A percentile compares a stretch with the other conserved stretches of the same genome.
Evolutionary conservation across 1,140 invertebrate species (phyloP).

Genomic region (Cydia strobilella): DNA sequence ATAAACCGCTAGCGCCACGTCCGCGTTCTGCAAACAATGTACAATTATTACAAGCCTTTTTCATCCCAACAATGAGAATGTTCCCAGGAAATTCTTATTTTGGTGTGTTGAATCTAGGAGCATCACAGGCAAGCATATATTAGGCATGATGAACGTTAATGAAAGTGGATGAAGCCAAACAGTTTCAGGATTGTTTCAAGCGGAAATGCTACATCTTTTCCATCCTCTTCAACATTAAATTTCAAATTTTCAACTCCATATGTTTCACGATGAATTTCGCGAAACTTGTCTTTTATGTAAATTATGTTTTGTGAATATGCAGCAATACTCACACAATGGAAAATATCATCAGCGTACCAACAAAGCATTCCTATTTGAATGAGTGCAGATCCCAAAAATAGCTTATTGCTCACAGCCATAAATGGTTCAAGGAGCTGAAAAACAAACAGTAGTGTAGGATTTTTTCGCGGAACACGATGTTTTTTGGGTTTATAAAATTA

Average conservation of each 20-base stretch:
- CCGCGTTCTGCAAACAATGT: slow-evolving; percentile 57
- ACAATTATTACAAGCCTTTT: slow-evolving; percentile 13
- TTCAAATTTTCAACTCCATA: background rate
- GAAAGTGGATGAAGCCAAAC: no score
- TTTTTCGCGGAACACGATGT: no score
- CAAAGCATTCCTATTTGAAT: slow-evolving; percentile 71
- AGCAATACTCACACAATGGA: slow-evolving; percentile 59
- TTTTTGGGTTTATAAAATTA: no score
- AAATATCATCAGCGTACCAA: slow-evolving; percentile 73
- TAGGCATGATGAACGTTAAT: no score
- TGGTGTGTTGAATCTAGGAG: background rate
- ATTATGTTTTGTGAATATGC: background rate
- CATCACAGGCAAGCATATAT: background rate
- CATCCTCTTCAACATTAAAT: no score
- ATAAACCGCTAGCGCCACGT: slow-evolving; percentile 60
- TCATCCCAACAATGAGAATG: background rate
- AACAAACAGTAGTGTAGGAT: background rate
- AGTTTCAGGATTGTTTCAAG: no score
- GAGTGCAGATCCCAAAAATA: slow-evolving; percentile 64
- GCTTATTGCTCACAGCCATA: slow-evolving; percentile 66
- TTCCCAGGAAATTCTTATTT: background rate
- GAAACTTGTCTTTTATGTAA: background rate
- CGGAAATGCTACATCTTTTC: no score
- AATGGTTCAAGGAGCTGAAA: slow-evolving; percentile 72
- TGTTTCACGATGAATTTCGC: background rate